Conservation (phyloP, 2,797 vertebrate genomes). For the Crenichthys baileyi region DNA sequence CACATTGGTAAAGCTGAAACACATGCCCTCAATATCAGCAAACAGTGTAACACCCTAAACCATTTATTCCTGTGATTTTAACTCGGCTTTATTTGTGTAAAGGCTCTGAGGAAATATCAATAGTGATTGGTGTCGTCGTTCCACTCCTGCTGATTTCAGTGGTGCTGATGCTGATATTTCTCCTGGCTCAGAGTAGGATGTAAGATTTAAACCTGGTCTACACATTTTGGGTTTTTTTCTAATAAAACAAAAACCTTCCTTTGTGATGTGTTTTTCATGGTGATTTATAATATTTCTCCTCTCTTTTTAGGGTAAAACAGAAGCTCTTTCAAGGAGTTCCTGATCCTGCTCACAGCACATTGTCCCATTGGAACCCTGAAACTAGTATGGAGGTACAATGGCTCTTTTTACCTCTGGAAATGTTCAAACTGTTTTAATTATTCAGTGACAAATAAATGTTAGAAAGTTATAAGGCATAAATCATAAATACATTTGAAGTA, state of each 20-base stretch:
- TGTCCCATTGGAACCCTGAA: slow-evolving; percentile 66
- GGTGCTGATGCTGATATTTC: slow-evolving; percentile 44
- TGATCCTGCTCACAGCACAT: slow-evolving; percentile 68
- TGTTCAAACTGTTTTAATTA: not conserved
- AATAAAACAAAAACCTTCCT: not conserved
- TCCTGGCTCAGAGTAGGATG: slow-evolving; percentile 37
- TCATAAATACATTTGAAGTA: not conserved
- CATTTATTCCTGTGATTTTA: not conserved
- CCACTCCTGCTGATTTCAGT: slow-evolving; percentile 34
- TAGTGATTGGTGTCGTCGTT: not conserved
- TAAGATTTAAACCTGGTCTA: slow-evolving; percentile 23
- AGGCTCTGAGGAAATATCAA: slow-evolving; percentile 40
- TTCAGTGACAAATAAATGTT: not conserved
- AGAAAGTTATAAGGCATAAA: not conserved
- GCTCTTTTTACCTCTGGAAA: not conserved
- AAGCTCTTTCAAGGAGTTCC: slow-evolving; percentile 60
- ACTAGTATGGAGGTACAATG: slow-evolving; percentile 48
- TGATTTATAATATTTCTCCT: not conserved
- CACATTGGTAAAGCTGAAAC: slow-evolving; percentile 42
- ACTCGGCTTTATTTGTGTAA: slow-evolving; percentile 16
- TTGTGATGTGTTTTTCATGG: not conserved
- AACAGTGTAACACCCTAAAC: not conserved
- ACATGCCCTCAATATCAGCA: not conserved
- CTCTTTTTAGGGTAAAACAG: slow-evolving; percentile 55
- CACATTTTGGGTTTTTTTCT: not conserved